A percentile compares a stretch with the other conserved stretches of the same genome.
Conservation (phyloP, 2,113 vertebrate genomes). For the Centropus bengalensis region DNA sequence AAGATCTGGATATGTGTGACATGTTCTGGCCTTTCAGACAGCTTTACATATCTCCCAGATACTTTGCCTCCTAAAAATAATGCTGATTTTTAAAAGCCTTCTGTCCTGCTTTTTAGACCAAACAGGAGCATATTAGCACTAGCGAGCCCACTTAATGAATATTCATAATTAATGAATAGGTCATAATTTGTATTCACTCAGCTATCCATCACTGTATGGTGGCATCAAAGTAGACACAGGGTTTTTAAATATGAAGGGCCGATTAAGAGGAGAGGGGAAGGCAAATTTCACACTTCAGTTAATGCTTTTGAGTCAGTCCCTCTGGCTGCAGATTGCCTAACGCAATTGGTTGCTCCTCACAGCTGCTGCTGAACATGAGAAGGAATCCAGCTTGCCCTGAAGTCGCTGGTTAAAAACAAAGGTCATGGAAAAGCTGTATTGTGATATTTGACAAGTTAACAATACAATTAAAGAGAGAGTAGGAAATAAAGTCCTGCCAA, state of each 20-base stretch:
- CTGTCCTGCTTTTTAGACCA: neutral
- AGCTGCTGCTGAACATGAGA: conserved; percentile 17
- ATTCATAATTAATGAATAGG: conserved; percentile 12
- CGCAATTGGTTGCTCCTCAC: neutral
- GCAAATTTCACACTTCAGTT: conserved; percentile 37
- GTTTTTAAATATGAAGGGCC: neutral
- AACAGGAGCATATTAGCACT: neutral
- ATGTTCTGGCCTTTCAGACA: neutral
- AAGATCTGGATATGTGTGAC: neutral
- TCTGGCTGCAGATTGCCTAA: neutral
- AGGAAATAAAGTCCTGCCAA: neutral
- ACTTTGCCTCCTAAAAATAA: neutral
- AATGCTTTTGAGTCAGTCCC: neutral
- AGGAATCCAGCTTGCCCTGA: neutral
- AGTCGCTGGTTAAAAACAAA: conserved; percentile 28
- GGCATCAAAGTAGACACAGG: neutral
- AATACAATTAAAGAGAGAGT: neutral
- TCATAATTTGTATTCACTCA: neutral
- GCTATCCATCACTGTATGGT: neutral
- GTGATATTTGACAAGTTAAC: neutral
- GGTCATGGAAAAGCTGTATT: neutral
- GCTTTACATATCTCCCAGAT: neutral
- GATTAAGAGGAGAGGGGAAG: conserved; percentile 15
- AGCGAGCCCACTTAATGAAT: neutral
- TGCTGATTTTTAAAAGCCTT: neutral